Conservation (phyloP, 2,797 vertebrate species). For the Pangasius sanitwongsei region DNA sequence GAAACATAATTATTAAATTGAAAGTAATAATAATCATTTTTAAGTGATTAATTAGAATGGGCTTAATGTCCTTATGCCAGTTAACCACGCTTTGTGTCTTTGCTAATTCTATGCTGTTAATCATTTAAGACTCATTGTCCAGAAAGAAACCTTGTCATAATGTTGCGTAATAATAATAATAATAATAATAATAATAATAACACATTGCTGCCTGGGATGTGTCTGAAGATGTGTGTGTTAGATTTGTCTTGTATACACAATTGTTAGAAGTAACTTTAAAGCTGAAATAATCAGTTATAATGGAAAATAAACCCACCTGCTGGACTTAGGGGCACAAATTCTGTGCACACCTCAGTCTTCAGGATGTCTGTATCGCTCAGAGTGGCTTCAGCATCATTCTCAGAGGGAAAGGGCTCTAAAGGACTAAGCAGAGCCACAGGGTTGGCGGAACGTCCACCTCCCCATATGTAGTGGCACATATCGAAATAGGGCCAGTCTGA, state of each 20-base stretch:
- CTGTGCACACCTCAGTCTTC: not conserved
- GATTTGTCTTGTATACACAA: not conserved
- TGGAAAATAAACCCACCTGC: not conserved
- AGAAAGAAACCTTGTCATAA: not conserved
- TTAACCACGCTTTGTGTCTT: not conserved
- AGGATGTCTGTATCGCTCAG: not conserved
- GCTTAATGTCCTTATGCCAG: not conserved
- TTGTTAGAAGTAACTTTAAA: not conserved
- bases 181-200: not conserved
- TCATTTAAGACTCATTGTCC: not conserved
- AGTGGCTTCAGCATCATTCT: constrained; percentile 3
- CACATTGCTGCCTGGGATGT: not conserved
- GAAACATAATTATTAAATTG: not conserved
- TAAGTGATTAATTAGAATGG: not conserved
- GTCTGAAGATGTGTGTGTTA: not conserved
- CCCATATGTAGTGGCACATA: not conserved
- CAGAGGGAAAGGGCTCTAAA: not conserved
- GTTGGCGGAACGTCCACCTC: not conserved
- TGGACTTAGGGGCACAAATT: not conserved
- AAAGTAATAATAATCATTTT: not conserved
- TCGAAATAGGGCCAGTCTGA: not conserved
- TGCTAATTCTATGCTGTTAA: not conserved
- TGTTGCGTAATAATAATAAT: too few relatives aligned
- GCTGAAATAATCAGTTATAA: not conserved
- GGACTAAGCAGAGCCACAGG: not conserved